Evolutionary conservation across 2,888 invertebrate genomes (phyloP).

Genomic region (Stenichneumon culpator): DNA sequence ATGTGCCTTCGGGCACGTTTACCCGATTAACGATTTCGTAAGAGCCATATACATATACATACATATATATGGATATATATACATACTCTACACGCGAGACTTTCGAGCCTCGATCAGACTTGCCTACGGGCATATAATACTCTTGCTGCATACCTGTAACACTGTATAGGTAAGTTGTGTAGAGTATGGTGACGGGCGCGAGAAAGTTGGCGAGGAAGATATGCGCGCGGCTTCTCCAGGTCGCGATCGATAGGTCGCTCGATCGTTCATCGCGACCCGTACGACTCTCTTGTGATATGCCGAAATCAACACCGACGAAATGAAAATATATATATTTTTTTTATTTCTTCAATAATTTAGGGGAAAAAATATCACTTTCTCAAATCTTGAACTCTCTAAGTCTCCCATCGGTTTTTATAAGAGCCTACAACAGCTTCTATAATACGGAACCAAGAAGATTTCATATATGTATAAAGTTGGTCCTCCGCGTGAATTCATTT

Average conservation of each 20-base stretch:
- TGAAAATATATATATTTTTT: not conserved
- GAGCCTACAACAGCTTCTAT: too few relatives aligned
- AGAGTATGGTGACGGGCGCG: constrained; percentile 46
- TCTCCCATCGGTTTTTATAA: too few relatives aligned
- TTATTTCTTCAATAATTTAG: not conserved
- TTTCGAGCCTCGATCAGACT: constrained; percentile 61
- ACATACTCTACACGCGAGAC: constrained; percentile 36
- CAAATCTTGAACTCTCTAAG: not conserved
- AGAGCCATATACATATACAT: constrained; percentile 37
- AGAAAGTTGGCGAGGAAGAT: constrained; percentile 62
- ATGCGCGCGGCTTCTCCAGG: constrained; percentile 34
- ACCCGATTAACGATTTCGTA: constrained; percentile 65
- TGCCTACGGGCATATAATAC: constrained; percentile 54
- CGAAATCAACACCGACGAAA: constrained; percentile 31
- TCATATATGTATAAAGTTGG: too few relatives aligned
- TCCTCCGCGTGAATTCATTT: too few relatives aligned
- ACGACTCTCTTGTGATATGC: constrained; percentile 35
- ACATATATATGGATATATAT: constrained; percentile 19
- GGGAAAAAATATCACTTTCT: constrained; percentile 35
- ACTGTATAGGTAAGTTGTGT: constrained; percentile 15
- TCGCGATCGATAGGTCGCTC: constrained; percentile 51
- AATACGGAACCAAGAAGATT: too few relatives aligned
- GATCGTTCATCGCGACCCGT: constrained; percentile 52
- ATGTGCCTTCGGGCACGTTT: constrained; percentile 55
- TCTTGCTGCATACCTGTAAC: constrained; percentile 33